Evolutionary conservation across 2,113 vertebrate species (phyloP).

Genomic region (Pomatostomus ruficeps): DNA sequence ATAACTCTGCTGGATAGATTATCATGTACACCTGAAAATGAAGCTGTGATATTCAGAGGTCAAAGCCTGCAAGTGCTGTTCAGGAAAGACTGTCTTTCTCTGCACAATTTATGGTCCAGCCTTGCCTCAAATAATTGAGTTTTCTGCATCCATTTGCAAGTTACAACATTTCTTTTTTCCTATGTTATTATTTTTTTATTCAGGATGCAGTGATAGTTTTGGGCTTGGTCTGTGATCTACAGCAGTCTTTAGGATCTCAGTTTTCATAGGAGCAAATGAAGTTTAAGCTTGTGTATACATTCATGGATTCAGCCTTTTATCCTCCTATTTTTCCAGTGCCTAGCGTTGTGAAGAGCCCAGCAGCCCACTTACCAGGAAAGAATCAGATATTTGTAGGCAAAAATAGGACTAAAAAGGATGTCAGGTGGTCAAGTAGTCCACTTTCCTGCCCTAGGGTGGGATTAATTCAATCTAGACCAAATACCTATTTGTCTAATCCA

Average conservation of each 20-base stretch:
- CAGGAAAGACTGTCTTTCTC: background rate
- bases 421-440: conserved; percentile 33
- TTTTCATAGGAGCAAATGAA: background rate
- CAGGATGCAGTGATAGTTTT: background rate
- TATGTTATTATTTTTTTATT: background rate
- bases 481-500: conserved; percentile 41
- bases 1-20: background rate
- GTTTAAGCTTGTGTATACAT: background rate
- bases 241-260: background rate
- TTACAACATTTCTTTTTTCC: background rate
- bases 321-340: background rate
- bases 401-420: background rate
- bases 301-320: background rate
- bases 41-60: background rate
- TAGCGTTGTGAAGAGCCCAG: background rate
- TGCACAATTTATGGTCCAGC: background rate
- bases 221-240: background rate
- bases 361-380: background rate
- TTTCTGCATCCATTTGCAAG: background rate
- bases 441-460: background rate
- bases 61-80: background rate
- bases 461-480: conserved; percentile 44
- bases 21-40: background rate
- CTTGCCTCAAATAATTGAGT: background rate
- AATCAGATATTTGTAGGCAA: background rate